Evolutionary conservation across 2,888 invertebrate species (phyloP), one percentile per base, ranked within the genome.

Genomic region (Drepanosiphum platanoidis): DNA sequence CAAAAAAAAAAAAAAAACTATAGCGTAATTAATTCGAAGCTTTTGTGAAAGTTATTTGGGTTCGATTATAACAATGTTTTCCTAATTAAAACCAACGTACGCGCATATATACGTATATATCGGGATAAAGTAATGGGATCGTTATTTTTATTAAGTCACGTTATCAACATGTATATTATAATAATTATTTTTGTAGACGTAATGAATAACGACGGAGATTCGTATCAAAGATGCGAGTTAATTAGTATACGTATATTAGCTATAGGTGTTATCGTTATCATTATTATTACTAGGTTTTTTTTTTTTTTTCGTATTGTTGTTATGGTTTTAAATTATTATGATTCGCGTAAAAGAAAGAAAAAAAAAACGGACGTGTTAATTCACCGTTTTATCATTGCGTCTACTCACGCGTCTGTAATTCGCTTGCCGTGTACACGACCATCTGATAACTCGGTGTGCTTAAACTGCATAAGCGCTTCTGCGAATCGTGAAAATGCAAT

Each of bases 41-140:
- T 70, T 68, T 71, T 39, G 13, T 72, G 72, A 18, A 66, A 66
- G 13, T 66, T 32, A 30, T 72, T 72, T 9, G 42, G 15, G 46
- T 46, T 46, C 27, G 27, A 61, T 18, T 5, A 27, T 72, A 32
- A 46, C 8, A 15, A 22, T 13, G 5, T 27, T 39, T 71, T 71
- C n/a, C n/a, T 71, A 71, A 71, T 71, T 71, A 71, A 39, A 71
- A 27, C 39, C 27, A 71, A 15, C 34, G 27, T n/a, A 71, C 27
- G 8, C 34, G 34, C 22, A n/a, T n/a, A n/a, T n/a, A n/a, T n/a
- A n/a, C n/a, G 52, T 42, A 13, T 52, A 22, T 52, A 52, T 52
- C 22, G 22, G 22, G 22, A 52, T 7, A 52, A 52, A 18, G 8
- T 52, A 52, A 52, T 52, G 52, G 42, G 52, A 52, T 52, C 52